phyloP scores from a whole-genome alignment of 2,113 vertebrate species.

The Pituophis catenifer region DNA sequence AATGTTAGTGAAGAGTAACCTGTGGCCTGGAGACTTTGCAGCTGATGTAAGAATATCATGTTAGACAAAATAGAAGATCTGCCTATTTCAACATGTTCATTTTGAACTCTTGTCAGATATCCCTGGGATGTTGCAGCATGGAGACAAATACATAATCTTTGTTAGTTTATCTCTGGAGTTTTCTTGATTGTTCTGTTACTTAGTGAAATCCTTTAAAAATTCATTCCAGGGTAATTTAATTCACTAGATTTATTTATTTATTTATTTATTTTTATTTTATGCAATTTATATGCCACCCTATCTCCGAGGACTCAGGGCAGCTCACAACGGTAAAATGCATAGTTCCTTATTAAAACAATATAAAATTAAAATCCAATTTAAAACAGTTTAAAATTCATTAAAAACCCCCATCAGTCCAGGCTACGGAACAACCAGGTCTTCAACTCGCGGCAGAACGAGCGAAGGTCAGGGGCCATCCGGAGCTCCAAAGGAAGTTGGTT shows the following conservation, averaged over 20 bases:
- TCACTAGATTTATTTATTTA: background rate
- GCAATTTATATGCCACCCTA: too few relatives aligned
- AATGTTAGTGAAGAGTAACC: background rate
- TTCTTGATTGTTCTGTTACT: background rate
- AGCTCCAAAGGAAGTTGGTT: too few relatives aligned
- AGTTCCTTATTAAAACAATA: too few relatives aligned
- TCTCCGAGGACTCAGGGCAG: too few relatives aligned
- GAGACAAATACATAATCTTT: background rate
- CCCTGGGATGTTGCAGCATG: background rate
- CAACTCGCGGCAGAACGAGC: too few relatives aligned
- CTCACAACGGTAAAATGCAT: too few relatives aligned
- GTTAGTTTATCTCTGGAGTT: background rate
- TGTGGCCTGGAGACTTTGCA: background rate
- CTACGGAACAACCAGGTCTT: too few relatives aligned
- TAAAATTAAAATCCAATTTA: too few relatives aligned
- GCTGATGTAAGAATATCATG: background rate
- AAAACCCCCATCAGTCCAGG: too few relatives aligned
- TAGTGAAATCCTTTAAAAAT: background rate
- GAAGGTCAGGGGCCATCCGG: too few relatives aligned
- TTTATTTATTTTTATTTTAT: too few relatives aligned
- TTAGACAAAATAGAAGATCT: background rate
- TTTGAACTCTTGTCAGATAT: background rate
- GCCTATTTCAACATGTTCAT: background rate
- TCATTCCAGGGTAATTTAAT: background rate
- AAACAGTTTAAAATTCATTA: too few relatives aligned